These are phyloP conservation scores for Lutjanus argentimaculatus DNA, from an alignment of 2,797 vertebrate species.

Conservation along the genomic window DNA sequence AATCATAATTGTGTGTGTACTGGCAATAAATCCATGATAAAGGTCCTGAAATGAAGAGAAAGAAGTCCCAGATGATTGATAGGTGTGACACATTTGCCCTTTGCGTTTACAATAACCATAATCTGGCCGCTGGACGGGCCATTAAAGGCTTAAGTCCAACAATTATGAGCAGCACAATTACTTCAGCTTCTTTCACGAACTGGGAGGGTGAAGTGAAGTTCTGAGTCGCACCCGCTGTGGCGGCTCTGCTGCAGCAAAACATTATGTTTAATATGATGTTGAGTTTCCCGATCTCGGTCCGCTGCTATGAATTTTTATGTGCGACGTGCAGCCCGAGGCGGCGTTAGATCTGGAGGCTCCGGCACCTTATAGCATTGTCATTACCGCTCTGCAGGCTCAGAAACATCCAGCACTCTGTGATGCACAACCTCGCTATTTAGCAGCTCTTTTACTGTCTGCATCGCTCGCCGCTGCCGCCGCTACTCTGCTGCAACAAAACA, in stretches of 20 bases:
- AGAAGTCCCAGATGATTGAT: conserved; percentile 62
- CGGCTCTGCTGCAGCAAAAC: conserved; percentile 51
- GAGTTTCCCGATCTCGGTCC: conserved; percentile 67
- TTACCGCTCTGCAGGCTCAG: conserved; percentile 70
- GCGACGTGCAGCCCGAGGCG: conserved; percentile 58
- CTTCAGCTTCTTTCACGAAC: conserved; percentile 39
- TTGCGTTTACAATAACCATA: conserved; percentile 60
- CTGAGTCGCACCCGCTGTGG: conserved; percentile 25
- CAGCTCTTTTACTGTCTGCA: conserved; percentile 28
- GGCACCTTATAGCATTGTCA: conserved; percentile 66
- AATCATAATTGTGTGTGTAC: conserved; percentile 58
- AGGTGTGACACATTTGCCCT: conserved; percentile 64
- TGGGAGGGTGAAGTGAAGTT: conserved; percentile 31
- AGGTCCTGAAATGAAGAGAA: conserved; percentile 67
- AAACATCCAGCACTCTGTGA: conserved; percentile 53
- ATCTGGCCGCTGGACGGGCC: conserved; percentile 54
- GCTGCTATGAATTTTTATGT: conserved; percentile 81
- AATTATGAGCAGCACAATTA: conserved; percentile 62
- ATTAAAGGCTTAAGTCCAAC: conserved; percentile 65
- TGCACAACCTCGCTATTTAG: conserved; percentile 54
- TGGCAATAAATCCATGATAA: conserved; percentile 73
- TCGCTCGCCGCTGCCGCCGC: not conserved
- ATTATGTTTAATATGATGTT: conserved; percentile 73
- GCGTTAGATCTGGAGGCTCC: conserved; percentile 49
- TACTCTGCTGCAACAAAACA: conserved; percentile 27